Conservation (phyloP, 2,888 invertebrate genomes). For the Dascillus cervinus region DNA sequence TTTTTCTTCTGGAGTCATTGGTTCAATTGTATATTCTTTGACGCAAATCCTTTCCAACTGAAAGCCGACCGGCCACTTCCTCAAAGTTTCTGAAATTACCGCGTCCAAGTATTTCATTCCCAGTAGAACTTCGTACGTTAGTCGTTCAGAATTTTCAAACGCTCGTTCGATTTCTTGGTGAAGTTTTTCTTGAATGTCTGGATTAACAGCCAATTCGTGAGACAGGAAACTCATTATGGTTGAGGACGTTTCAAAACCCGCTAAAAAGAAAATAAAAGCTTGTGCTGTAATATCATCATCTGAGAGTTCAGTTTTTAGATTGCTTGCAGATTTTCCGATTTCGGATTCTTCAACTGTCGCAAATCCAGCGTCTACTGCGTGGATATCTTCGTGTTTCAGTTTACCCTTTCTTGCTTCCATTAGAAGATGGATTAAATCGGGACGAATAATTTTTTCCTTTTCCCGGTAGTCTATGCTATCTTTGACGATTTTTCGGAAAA, state of each 20-base stretch:
- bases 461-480: slow-evolving; percentile 14
- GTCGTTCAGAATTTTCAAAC: slow-evolving; percentile 1
- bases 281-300: slow-evolving; percentile 51
- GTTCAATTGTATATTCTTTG: slow-evolving; percentile 48
- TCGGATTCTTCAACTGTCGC: slow-evolving; percentile 19
- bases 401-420: slow-evolving; percentile 45
- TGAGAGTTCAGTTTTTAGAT: slow-evolving; percentile 14
- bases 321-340: slow-evolving; percentile 8
- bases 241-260: slow-evolving; percentile 42
- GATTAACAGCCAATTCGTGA: slow-evolving; percentile 35
- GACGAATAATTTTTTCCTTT: slow-evolving; percentile 15
- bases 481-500: slow-evolving; percentile 14
- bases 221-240: slow-evolving; percentile 42
- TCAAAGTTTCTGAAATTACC: slow-evolving; percentile 49
- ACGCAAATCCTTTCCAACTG: slow-evolving; percentile 48
- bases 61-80: slow-evolving; percentile 51
- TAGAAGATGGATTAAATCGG: slow-evolving; percentile 46
- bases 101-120: too few relatives aligned
- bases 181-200: slow-evolving; percentile 4
- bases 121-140: too few relatives aligned
- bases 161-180: slow-evolving; percentile 3
- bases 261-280: slow-evolving; percentile 43
- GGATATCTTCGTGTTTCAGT: slow-evolving; percentile 15
- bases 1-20: slow-evolving; percentile 36
- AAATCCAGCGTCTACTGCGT: slow-evolving; percentile 16